Conservation (phyloP, 1,140 invertebrate species). For the Diabrotica undecimpunctata region DNA sequence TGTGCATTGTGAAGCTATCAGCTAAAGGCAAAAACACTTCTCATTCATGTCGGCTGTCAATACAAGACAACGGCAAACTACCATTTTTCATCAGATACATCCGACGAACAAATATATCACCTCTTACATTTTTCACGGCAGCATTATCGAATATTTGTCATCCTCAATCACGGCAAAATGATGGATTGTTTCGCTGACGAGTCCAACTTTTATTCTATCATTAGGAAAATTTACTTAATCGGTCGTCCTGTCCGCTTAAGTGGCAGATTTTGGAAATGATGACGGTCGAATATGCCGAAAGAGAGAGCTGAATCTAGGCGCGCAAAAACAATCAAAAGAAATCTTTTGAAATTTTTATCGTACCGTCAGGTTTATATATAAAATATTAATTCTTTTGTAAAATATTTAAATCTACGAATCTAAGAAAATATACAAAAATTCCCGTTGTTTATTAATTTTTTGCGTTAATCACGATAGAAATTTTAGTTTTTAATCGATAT, state of each 20-base stretch:
- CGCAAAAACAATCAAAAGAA: too few species aligned
- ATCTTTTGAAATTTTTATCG: too few species aligned
- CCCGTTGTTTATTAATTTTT: too few species aligned
- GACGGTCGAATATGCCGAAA: too few species aligned
- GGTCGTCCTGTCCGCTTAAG: not conserved
- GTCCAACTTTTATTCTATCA: conserved; percentile 1
- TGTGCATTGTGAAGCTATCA: too few species aligned
- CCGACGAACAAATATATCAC: not conserved
- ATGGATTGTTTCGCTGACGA: not conserved
- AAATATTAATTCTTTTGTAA: too few species aligned
- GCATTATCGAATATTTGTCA: not conserved
- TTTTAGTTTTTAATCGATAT: too few species aligned
- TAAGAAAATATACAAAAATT: too few species aligned
- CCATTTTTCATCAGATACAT: not conserved
- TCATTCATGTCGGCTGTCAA: not conserved
- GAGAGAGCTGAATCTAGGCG: too few species aligned
- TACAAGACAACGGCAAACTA: not conserved
- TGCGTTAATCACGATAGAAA: too few species aligned
- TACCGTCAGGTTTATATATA: too few species aligned
- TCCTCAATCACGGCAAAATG: not conserved
- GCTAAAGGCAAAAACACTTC: not conserved
- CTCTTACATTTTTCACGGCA: conserved; percentile 1
- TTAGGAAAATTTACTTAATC: conserved; percentile 3
- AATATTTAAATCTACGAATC: too few species aligned
- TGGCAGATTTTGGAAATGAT: not conserved